Conservation (phyloP, 2,113 vertebrate genomes). For the Lutjanus erythropterus region DNA sequence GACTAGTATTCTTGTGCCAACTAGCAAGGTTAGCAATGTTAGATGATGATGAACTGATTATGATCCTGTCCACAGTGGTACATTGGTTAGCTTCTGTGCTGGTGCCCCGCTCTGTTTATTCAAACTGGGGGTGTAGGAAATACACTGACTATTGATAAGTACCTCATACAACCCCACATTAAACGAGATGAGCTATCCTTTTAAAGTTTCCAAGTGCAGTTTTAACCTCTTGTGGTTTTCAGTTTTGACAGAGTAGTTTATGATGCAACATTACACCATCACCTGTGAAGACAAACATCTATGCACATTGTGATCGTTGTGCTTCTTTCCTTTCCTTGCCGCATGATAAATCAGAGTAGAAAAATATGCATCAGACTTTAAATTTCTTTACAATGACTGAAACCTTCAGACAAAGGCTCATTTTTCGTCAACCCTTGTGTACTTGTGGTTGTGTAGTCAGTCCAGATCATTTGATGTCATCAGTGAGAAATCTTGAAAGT, state of each 20-base stretch:
- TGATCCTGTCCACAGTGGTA: no score
- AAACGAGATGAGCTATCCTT: no score
- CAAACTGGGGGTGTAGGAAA: no score
- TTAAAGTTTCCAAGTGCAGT: background rate
- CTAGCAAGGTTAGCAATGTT: no score
- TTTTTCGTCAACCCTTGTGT: background rate
- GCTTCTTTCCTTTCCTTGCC: slow-evolving; percentile 48
- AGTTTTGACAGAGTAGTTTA: background rate
- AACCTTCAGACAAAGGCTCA: slow-evolving; percentile 33
- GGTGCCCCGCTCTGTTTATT: no score
- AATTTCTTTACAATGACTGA: background rate
- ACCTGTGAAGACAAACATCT: background rate
- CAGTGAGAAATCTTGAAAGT: slow-evolving; percentile 1
- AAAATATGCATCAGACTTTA: slow-evolving; percentile 11
- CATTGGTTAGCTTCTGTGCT: no score
- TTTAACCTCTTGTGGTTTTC: background rate
- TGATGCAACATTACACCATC: slow-evolving; percentile 6
- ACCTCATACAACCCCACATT: no score
- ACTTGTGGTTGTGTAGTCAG: background rate
- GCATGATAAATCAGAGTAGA: slow-evolving; percentile 25
- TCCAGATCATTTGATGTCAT: background rate
- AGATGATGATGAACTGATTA: no score
- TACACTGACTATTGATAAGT: no score
- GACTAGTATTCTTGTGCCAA: no score
- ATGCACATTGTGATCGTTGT: slow-evolving; percentile 31